Base-by-base conservation (phyloP, 1,140 invertebrate species). In the Aphelenchoides fujianensis region DNA sequence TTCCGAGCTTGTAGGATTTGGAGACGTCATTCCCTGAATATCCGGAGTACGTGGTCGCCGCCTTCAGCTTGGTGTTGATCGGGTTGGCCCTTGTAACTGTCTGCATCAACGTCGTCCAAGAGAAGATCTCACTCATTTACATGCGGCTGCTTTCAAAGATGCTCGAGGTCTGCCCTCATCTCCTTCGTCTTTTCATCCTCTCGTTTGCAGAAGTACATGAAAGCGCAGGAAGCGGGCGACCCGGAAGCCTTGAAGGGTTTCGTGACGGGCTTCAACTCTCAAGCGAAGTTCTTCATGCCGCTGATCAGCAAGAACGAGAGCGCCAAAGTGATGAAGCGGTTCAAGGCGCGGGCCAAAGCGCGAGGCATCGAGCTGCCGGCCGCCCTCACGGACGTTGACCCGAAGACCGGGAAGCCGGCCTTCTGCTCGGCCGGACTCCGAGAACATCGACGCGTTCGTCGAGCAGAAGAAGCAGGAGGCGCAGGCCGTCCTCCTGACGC, bases 11-110 rank as follows among this genome's bases (percentile, higher is more conserved):
- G 9, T 31, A 77, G 74, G 70, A n/a, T 74, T 81, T 36, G 79
- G 79, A 30, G 79, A 80, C 70, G 76, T 80, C 7, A 79, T 78
- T n/a, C 81, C n/a, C 81, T 3, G 63, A 70, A 7, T 90, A 94
- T 87, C 92, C 92, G 9, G 89, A 93, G 83, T 94, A 90, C 76
- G 94, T 96, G 90, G 92, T 95, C 89, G 88, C 90, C 62, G 92
- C 93, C 16, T 95, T 95, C 75, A 88, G 95, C 23, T 96, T 97
- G 83, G 86, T 97, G 32, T 90, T 96, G 3, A 94, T 97, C 79
- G 95, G 95, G 55, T 86, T 97, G 62, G 92, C 95, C 0, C 86
- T 97, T 5, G 95, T 94, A 35, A 94, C 92, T 76, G 95, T 97
- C 91, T 95, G 93, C 85, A 95, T 98, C 82, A 96, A 82, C 66